These are phyloP conservation scores for Pedetes capensis DNA, from an alignment of 2,113 vertebrate species.

Conservation along the genomic window DNA sequence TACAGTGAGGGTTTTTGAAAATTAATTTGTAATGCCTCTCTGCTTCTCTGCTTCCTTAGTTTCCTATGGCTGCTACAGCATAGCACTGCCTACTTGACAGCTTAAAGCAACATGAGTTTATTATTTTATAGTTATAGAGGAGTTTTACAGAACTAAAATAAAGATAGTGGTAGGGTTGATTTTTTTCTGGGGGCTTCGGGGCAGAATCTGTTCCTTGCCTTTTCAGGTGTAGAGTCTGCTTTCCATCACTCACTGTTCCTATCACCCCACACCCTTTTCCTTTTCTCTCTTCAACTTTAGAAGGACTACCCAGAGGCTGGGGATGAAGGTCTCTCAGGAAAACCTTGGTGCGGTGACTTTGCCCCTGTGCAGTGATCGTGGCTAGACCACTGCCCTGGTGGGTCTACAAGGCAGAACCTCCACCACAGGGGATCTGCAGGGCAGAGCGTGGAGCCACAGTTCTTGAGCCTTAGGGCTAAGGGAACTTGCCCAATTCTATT, in stretches of 20 bases:
- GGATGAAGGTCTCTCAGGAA: accelerated
- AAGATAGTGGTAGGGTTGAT: neutral
- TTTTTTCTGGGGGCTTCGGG: neutral
- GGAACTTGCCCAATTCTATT: neutral
- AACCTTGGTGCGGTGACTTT: neutral
- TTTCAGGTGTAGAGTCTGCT: neutral
- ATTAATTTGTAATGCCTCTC: neutral
- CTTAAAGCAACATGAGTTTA: no score
- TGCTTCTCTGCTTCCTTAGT: neutral
- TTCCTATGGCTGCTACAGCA: no score
- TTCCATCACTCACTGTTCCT: neutral
- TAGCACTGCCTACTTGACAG: no score
- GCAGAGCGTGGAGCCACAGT: accelerated
- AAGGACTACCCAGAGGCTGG: neutral
- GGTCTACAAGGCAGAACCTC: no score
- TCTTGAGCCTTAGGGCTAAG: neutral
- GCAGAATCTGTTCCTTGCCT: neutral
- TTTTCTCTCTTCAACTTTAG: neutral
- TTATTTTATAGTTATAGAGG: no score
- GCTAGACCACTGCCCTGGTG: no score
- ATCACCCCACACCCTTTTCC: neutral
- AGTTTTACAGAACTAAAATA: no score
- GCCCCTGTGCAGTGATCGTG: neutral
- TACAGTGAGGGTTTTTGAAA: no score
- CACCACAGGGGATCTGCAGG: neutral